phyloP scores from a whole-genome alignment of 2,797 vertebrate genomes.

The Remorina albescens region DNA sequence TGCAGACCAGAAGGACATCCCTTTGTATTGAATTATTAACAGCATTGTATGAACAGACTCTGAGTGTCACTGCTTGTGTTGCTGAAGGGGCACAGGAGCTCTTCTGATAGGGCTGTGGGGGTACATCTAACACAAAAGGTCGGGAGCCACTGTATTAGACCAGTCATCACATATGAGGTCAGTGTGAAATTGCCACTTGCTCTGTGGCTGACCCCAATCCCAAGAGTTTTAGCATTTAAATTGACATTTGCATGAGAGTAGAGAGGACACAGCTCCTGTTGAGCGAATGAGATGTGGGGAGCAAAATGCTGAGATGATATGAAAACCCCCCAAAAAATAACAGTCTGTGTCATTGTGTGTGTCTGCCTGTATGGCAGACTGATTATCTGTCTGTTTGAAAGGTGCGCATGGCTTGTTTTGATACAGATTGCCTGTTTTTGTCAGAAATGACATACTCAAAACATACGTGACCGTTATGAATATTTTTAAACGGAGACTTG shows the following conservation, averaged over 20 bases:
- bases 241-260: slow-evolving; percentile 71
- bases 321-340: neutral
- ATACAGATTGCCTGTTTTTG: neutral
- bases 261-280: slow-evolving; percentile 29
- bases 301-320: slow-evolving; percentile 18
- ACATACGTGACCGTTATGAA: neutral
- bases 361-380: neutral
- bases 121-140: neutral
- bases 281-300: slow-evolving; percentile 27
- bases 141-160: neutral
- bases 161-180: slow-evolving; percentile 48
- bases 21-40: neutral
- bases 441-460: neutral
- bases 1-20: neutral
- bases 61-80: neutral
- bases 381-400: neutral
- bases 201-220: slow-evolving; percentile 59
- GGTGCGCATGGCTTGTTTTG: neutral
- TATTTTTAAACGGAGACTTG: too few relatives aligned
- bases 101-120: neutral
- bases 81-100: neutral
- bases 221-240: slow-evolving; percentile 67
- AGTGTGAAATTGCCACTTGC: slow-evolving; percentile 32
- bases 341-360: neutral
- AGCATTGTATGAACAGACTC: neutral